Evolutionary conservation across 2,113 vertebrate genomes (phyloP).

Genomic region (Ammodramus savannarum): DNA sequence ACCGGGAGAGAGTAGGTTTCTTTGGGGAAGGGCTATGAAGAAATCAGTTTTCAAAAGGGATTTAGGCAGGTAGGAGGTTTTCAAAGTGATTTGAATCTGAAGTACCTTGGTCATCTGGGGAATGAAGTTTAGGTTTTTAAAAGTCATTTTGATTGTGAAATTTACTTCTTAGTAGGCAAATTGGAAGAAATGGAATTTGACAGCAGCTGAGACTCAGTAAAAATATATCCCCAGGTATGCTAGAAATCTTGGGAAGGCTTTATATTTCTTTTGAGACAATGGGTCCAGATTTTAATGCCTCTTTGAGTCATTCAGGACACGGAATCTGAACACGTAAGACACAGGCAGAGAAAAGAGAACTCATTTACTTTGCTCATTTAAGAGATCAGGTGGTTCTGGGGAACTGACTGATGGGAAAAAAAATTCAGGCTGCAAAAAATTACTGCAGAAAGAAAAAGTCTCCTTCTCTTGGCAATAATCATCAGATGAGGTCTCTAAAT

Average conservation of each 20-base stretch:
- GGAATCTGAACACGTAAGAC: background rate
- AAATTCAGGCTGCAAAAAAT: background rate
- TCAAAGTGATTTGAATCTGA: background rate
- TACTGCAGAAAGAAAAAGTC: background rate
- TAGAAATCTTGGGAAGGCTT: background rate
- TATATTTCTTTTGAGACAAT: background rate
- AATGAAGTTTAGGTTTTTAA: background rate
- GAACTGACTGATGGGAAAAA: background rate
- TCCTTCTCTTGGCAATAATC: background rate
- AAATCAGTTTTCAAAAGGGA: background rate
- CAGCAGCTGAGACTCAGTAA: background rate
- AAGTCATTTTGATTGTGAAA: background rate
- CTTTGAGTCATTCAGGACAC: background rate
- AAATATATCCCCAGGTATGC: background rate
- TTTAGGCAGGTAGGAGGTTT: background rate
- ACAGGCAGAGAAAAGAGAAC: background rate
- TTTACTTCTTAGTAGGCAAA: background rate
- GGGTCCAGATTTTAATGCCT: background rate
- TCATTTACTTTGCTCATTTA: constrained; percentile 20
- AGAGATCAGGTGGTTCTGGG: background rate
- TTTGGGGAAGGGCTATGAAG: background rate
- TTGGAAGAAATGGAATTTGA: background rate
- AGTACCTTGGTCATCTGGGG: background rate
- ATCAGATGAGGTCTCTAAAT: background rate
- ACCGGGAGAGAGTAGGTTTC: background rate